A percentile compares a stretch with the other conserved stretches of the same genome.
Conservation (phyloP, 2,888 invertebrate genomes). For the Noctua pronuba region DNA sequence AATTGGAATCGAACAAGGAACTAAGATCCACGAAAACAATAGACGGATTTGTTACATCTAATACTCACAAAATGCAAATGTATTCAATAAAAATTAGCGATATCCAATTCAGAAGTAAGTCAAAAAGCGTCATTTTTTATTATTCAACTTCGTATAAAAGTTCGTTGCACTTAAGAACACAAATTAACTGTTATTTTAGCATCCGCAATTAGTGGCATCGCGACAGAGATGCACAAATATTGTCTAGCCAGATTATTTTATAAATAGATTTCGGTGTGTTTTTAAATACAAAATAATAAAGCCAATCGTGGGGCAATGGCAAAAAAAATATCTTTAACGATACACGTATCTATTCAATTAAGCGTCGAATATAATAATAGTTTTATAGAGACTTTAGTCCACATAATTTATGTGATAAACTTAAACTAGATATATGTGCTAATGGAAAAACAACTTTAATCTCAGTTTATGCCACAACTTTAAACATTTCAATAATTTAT, state of each 20-base stretch:
- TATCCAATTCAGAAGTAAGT: background rate
- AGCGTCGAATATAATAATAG: background rate
- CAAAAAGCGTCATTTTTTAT: background rate
- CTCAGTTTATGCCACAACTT: background rate
- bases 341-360: background rate
- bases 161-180: conserved; percentile 2
- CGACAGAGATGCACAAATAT: background rate
- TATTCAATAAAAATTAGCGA: background rate
- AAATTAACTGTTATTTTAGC: background rate
- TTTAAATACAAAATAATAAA: too few relatives aligned
- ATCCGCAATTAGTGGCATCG: background rate
- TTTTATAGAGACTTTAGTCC: background rate
- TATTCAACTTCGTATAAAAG: background rate
- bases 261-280: background rate
- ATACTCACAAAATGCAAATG: too few relatives aligned
- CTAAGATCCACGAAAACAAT: background rate
- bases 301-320: background rate
- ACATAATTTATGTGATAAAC: too few relatives aligned
- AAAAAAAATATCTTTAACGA: background rate
- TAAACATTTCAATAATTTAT: too few relatives aligned
- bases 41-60: background rate
- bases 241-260: background rate
- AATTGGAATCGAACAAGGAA: background rate
- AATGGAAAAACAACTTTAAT: background rate
- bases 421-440: background rate